Evolutionary conservation across 2,113 vertebrate species (phyloP), one percentile per base, ranked within the genome.

Genomic region (Anseranas semipalmata): DNA sequence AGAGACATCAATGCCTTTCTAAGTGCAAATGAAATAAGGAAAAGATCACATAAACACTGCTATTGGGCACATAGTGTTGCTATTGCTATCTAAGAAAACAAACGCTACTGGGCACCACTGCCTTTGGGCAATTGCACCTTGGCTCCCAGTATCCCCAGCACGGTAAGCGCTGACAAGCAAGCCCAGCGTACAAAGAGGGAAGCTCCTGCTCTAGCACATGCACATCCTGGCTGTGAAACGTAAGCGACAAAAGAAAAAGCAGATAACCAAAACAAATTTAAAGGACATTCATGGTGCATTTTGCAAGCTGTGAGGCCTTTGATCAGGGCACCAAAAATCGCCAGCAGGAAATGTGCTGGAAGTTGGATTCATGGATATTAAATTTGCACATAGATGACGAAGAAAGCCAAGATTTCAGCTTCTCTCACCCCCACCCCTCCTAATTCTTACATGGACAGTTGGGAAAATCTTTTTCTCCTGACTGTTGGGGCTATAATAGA

Each of bases 141-240:
- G 2, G 37, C 55, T 2, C 85, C 73, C 28, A 14, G 14, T 4
- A 15, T 10, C 58, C 33, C 74, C 53, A 16, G 52, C 3, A 10
- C 0, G 1, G 6, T 27, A 25, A 60, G 8, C 1, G 0, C 41
- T 37, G 72, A 65, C 35, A 6, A 60, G 66, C 21, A 7, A 20
- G 41, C 25, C 12, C 37, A n/a, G 62, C 1, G 0, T 1, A 45
- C 1, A 30, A 58, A 30, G 39, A 27, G 3, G 53, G 53, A 68
- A 58, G 63, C 53, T 87, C 41, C 85, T 37, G 60, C 66, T 58
- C 30, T 6, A 41, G 14, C 79, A 53, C 65, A 7, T 1, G 13
- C 4, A 18, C 48, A 12, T 8, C 0, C 70, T 55, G 77, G 12
- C 13, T 15, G 67, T 0, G 0, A 46, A 46, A 15, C 14, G 2